Conservation (phyloP, 2,888 invertebrate species). For the Corythucha ciliata region DNA sequence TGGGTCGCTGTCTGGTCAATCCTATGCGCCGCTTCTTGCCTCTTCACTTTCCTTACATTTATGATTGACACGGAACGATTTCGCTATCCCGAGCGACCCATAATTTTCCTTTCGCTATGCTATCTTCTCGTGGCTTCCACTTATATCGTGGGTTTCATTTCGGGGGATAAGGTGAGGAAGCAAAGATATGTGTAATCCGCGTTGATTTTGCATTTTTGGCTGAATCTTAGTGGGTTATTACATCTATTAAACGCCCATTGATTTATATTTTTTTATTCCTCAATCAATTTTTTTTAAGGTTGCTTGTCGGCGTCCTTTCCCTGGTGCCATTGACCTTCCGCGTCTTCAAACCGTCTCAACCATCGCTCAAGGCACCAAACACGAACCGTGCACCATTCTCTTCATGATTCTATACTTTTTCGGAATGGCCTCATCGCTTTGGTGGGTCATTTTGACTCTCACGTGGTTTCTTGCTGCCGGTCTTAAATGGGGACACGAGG, state of each 20-base stretch:
- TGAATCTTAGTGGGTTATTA: too few relatives aligned
- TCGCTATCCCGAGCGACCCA: constrained; percentile 89
- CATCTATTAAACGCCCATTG: too few relatives aligned
- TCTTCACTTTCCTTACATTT: constrained; percentile 88
- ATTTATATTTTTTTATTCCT: too few relatives aligned
- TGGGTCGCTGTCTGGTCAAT: constrained; percentile 95
- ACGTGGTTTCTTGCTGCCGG: constrained; percentile 97
- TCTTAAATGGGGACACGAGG: constrained; percentile 96
- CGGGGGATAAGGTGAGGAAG: constrained; percentile 60
- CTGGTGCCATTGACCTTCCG: constrained; percentile 53
- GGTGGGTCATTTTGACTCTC: constrained; percentile 94
- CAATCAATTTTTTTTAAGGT: too few relatives aligned
- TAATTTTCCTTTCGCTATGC: constrained; percentile 92
- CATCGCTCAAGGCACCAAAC: constrained; percentile 78
- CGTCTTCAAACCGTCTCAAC: constrained; percentile 68
- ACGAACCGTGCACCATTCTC: constrained; percentile 79
- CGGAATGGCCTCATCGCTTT: constrained; percentile 91
- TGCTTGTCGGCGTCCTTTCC: constrained; percentile 20
- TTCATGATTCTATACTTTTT: constrained; percentile 96
- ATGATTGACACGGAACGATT: constrained; percentile 90
- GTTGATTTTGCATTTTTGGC: background rate
- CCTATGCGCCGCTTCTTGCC: constrained; percentile 78
- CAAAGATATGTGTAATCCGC: constrained; percentile 41
- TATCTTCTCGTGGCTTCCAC: constrained; percentile 90
- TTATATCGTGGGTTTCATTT: constrained; percentile 77